Base-by-base conservation (phyloP, 2,888 invertebrate species). In the Tetanocera ferruginea region DNA sequence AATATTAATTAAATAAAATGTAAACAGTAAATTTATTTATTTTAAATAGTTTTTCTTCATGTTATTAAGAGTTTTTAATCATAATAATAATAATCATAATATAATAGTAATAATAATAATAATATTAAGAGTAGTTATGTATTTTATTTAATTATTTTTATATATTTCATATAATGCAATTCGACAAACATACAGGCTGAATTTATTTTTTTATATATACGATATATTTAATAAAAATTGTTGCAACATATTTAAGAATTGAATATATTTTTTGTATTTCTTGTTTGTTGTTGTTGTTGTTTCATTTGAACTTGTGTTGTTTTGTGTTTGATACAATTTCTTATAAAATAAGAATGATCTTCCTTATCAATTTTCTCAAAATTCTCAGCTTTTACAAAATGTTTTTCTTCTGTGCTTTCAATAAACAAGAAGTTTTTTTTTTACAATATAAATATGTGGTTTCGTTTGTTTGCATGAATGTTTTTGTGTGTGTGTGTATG, bases 151-250 rank as follows among this genome's bases (percentile, higher is more conserved):
- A 23, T 75, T 75, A 55, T 52, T 55, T 75, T 67, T 55, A 49
- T 55, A 64, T 49, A 52, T 66, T 66, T 51, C 75, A 75, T 75
- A 75, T 51, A 66, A 75, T 66, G 19, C 75, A 66, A 43, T 74
- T 75, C 51, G 37, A 75, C 66, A 67, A 66, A 75, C 67, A 67
- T 66, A 75, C 52, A 66, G 31, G 57, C 19, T 34, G 19, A 28
- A 23, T 74, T 28, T n/a, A n/a, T 28, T 25, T 66, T 5, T 74
- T 74, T 74, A 66, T 57, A 74, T 66, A 52, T 74, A 57, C 37
- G 19, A 51, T 72, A 66, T 74, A 74, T 74, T 64, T 74, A 66
- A 74, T 67, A 75, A 25, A 34, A 75, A 37, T 37, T 67, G 66
- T 28, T 51, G 62, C 74, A 74, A 64, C 64, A 74, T 62, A 51